Base-by-base conservation (phyloP, 1,140 invertebrate genomes). In the Paracyclopina nana region DNA sequence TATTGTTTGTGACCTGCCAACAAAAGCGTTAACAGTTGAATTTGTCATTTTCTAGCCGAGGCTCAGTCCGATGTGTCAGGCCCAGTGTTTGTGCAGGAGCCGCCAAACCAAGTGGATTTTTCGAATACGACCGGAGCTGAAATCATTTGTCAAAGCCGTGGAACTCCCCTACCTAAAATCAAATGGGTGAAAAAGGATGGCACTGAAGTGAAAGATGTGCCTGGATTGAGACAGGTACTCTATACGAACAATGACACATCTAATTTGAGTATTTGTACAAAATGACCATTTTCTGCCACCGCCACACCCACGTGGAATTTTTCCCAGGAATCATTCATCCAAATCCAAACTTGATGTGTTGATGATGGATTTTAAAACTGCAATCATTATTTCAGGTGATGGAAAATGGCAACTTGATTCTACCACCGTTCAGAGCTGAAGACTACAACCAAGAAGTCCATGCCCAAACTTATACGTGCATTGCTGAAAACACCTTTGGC, bases 391-490 rank as follows among this genome's bases (percentile, higher is more conserved):
- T 28, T 11, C 66, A 82, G 78, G 79, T 87, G 54, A 68, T 84
- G 55, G 76, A 80, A 18, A 86, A 94, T 65, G 86, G 88, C 60
- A 91, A 91, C 60, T 69, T 95, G 54, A 81, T 88, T 27, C 90
- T 95, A 62, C 83, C 83, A 41, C 84, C 86, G 8, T 94, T 92
- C 73, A 74, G 83, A 44, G 83, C 82, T 28, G 80, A 86, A 63
- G 82, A 87, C 62, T 92, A 92, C 62, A 72, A 80, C 34, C 82
- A 90, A 64, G 82, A 88, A 64, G 82, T 92, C 28, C 88, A 95
- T 61, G 83, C 84, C 56, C 50, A 52, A 38, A 79, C 85, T 42
- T 94, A 92, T 67, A 78, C 83, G 56, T 95, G 88, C 67, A 67
- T 88, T 41, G 87, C 86, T 12, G 74, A 76, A 55, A 92, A 88